These are phyloP conservation scores for Chelon auratus DNA, from an alignment of 2,797 vertebrate genomes.

Conservation along the genomic window DNA sequence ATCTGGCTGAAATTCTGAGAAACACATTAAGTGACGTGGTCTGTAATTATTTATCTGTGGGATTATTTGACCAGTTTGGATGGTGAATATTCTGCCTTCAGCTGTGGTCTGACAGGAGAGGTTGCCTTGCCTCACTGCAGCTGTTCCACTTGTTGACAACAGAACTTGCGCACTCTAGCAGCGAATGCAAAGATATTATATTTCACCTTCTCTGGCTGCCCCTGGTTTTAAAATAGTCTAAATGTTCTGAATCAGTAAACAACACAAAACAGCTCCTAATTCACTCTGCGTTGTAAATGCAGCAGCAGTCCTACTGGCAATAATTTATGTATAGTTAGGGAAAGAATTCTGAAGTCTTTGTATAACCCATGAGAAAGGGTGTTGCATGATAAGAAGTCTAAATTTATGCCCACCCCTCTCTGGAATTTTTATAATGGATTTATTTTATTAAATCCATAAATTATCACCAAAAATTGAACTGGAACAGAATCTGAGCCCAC, in stretches of 20 bases:
- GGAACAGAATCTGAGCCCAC: not conserved
- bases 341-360: constrained; percentile 5
- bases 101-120: constrained; percentile 41
- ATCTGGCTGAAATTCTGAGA: constrained; percentile 12
- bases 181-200: constrained; percentile 71
- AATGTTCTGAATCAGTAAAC: constrained; percentile 71
- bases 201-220: constrained; percentile 75
- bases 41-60: constrained; percentile 15
- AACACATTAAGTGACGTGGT: not conserved
- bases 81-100: constrained; percentile 26
- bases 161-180: constrained; percentile 58
- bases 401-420: constrained; percentile 3
- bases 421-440: not conserved
- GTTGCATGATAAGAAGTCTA: constrained; percentile 33
- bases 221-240: constrained; percentile 74
- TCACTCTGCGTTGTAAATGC: constrained; percentile 25
- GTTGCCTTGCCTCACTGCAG: constrained; percentile 58
- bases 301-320: constrained; percentile 17
- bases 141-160: constrained; percentile 68
- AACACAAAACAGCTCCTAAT: constrained; percentile 54
- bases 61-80: constrained; percentile 10
- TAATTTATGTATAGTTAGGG: constrained; percentile 17
- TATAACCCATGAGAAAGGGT: constrained; percentile 24
- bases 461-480: constrained; percentile 6
- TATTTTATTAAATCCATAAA: constrained; percentile 18